Base-by-base conservation (phyloP, 2,113 vertebrate species). In the Chionis minor region DNA sequence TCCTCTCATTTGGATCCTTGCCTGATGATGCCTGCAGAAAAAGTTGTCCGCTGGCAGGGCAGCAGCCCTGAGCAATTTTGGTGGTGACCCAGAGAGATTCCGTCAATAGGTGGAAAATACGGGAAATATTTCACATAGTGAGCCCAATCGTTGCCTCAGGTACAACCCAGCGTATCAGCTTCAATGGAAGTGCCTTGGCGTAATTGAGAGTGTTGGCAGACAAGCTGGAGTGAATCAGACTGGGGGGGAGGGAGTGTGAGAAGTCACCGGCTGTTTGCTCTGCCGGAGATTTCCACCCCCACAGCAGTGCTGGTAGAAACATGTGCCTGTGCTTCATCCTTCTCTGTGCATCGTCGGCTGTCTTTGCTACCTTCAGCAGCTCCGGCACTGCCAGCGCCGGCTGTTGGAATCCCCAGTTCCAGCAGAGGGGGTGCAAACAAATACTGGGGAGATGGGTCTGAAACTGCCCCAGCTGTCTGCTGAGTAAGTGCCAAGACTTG, bases 231-330 rank as follows among this genome's bases (percentile, higher is more conserved):
- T 96, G 93, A 97, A 80, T 96, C 95, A 96, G 89, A 63, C 33
- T 1, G 27, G 16, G 59, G 49, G 87, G 87, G 84, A 82, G 72
- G 93, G 74, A 79, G 56, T 19, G 80, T 75, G 94, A 85, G 84
- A 81, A 94, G 91, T 49, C 87, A 74, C 84, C 33, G 78, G 81
- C 94, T 95, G 95, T 84, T 96, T 89, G 92, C 90, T 94, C 94
- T 91, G 96, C 92, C 6, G 26, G 84, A 96, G 93, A 90, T 87
- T 95, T 85, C 96, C 92, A 82, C 91, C 95, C 96, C 94, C 96
- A 82, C 92, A 92, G 63, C 86, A 77, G 67, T 23, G 63, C 90
- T 81, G 92, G 58, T 78, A 42, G 79, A 59, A 77, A 78, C 82
- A 58, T 17, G 88, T 78, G 90, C 85, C 87, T 7, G 8, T 58